Evolutionary conservation across 2,888 invertebrate species (phyloP), one percentile per base, ranked within the genome.

Genomic region (Drosophila ezoana): DNA sequence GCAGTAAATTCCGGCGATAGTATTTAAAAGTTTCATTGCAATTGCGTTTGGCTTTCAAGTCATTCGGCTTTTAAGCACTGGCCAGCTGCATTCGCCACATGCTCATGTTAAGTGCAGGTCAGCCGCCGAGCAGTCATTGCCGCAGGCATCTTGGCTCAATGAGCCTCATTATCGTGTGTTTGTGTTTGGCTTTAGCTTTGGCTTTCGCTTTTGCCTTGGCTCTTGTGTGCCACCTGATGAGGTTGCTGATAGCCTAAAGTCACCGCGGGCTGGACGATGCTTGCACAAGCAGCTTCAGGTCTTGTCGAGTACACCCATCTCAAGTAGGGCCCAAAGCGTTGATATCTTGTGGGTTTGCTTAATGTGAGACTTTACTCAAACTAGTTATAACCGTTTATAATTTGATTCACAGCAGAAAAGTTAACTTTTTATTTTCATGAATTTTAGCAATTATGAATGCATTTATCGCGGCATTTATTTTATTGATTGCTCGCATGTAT

Each of bases 81-180:
- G 18, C 18, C 63, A 45, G n/a, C 41, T 45, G 33, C 45, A 49
- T 2, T 38, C 14, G 23, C 52, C 18, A 37, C 40, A 32, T 47
- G 49, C 37, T 32, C 60, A 48, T 18, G 38, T 59, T 45, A 45
- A 54, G 53, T 49, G 35, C 53, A 33, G 13, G 43, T 37, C 40
- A 32, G 44, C 38, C 54, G 44, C 33, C 60, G 33, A 40, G 20
- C 9, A 38, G 37, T 57, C 48, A 61, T 37, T 65, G 75, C 77
- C 65, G 32, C 43, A 20, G 66, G 70, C 62, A 61, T 70, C 69
- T 60, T 76, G 47, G 43, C 63, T 43, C 65, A 76, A 71, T 67
- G 68, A 67, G 81, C 47, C 76, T 73, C 71, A 81, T 74, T 68
- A 71, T 48, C 41, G 53, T 65, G 52, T 63, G 73, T 49, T 60